Conservation (phyloP, 1,140 invertebrate genomes). For the Sinella curviseta region DNA sequence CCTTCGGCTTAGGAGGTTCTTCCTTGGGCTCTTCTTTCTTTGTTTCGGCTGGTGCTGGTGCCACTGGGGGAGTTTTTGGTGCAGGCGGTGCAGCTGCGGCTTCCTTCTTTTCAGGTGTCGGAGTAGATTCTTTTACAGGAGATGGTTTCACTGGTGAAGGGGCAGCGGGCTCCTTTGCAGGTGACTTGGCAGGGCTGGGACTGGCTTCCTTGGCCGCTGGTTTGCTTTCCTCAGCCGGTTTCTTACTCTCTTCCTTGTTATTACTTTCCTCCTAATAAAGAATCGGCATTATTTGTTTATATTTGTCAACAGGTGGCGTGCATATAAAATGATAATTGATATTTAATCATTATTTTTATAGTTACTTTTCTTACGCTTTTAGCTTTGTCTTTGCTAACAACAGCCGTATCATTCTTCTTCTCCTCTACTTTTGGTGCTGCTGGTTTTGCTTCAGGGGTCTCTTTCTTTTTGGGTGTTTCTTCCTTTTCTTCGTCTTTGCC, state of each 20-base stretch:
- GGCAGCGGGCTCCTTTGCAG: neutral
- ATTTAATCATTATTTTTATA: no score
- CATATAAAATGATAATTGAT: no score
- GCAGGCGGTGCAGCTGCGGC: neutral
- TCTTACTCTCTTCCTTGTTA: neutral
- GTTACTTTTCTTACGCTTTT: neutral
- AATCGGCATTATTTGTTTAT: no score
- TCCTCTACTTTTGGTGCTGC: conserved; percentile 27
- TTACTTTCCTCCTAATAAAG: neutral
- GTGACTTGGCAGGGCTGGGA: conserved; percentile 18
- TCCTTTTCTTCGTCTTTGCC: neutral
- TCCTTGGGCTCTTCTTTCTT: conserved; percentile 14
- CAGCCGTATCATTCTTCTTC: neutral
- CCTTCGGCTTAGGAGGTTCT: neutral
- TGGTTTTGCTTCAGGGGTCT: conserved; percentile 5
- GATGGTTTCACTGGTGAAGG: neutral
- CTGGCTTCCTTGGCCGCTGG: neutral
- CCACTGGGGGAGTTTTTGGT: neutral
- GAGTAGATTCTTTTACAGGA: conserved; percentile 18
- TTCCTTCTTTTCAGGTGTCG: conserved; percentile 23
- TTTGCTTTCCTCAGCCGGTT: neutral
- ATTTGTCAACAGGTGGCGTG: no score
- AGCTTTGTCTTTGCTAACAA: neutral
- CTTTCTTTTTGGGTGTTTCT: neutral
- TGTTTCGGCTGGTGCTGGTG: neutral